Percentiles rank a stretch among this genome's conserved stretches.
These are phyloP conservation scores for Phocoena phocoena DNA, from an alignment of 2,113 vertebrate species.

Conservation along the genomic window DNA sequence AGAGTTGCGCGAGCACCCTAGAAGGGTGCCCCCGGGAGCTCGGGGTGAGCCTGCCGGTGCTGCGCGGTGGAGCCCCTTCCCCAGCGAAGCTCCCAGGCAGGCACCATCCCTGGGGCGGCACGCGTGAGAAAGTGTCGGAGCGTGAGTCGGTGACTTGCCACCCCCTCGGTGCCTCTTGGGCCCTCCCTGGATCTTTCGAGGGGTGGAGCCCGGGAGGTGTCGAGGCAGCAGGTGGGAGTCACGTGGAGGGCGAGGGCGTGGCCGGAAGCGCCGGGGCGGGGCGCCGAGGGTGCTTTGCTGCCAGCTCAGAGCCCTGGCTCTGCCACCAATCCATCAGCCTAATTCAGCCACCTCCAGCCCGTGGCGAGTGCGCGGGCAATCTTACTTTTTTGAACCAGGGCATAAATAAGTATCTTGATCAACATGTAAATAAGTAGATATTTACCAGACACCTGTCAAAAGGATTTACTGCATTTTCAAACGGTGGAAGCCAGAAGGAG, in stretches of 20 bases:
- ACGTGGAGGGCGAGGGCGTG: neutral
- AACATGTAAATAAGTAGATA: neutral
- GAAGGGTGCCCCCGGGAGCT: too few relatives aligned
- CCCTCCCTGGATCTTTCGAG: neutral
- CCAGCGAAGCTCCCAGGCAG: too few relatives aligned
- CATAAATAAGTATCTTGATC: neutral
- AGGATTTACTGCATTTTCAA: neutral
- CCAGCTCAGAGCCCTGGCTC: neutral
- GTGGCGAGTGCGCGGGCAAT: accelerated
- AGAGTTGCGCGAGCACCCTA: too few relatives aligned
- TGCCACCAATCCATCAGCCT: neutral
- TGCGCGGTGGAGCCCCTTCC: too few relatives aligned
- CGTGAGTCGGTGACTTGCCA: too few relatives aligned
- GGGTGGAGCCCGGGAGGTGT: neutral
- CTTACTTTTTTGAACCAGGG: neutral
- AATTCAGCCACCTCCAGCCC: neutral
- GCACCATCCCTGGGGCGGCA: too few relatives aligned
- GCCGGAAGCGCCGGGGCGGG: neutral
- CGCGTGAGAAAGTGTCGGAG: too few relatives aligned
- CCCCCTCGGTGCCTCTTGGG: neutral
- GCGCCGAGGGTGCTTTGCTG: neutral
- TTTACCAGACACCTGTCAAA: neutral
- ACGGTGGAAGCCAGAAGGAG: neutral
- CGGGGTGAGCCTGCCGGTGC: too few relatives aligned
- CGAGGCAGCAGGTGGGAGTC: neutral